phyloP scores from a whole-genome alignment of 2,888 invertebrate genomes.

The Coenonympha arcania region DNA sequence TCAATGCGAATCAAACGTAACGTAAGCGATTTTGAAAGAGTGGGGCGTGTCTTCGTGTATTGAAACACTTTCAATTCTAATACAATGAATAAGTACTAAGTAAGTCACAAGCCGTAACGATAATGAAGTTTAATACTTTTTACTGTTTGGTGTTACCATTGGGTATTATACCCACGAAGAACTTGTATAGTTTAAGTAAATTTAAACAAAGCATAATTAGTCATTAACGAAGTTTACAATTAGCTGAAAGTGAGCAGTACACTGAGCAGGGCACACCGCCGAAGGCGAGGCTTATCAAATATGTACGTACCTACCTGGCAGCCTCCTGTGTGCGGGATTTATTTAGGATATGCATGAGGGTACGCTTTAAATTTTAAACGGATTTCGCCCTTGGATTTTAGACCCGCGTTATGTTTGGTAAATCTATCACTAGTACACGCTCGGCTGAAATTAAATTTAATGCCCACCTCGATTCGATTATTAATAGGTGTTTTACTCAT shows the following conservation, averaged over 20 bases:
- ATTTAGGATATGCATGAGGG: conserved; percentile 75
- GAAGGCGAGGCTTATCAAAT: conserved; percentile 64
- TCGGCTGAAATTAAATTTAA: conserved; percentile 49
- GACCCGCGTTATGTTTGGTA: conserved; percentile 63
- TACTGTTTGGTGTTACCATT: background rate
- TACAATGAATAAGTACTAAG: no score
- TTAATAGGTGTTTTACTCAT: conserved; percentile 57
- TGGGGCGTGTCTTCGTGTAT: no score
- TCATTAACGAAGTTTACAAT: conserved; percentile 56
- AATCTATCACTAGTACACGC: conserved; percentile 61
- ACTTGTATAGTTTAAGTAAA: conserved; percentile 16
- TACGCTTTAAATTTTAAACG: conserved; percentile 74
- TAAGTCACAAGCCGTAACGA: no score
- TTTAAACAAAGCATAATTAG: conserved; percentile 41
- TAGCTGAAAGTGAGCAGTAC: conserved; percentile 59
- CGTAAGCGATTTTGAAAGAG: no score
- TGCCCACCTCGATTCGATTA: conserved; percentile 49
- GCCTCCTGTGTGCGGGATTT: conserved; percentile 66
- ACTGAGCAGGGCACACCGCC: conserved; percentile 45
- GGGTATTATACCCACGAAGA: conserved; percentile 26
- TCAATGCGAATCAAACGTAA: no score
- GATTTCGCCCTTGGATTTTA: conserved; percentile 71
- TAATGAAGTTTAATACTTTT: no score
- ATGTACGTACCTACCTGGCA: conserved; percentile 70
- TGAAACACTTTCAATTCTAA: no score